Conservation (phyloP, 2,888 invertebrate species). For the Sipha maydis region DNA sequence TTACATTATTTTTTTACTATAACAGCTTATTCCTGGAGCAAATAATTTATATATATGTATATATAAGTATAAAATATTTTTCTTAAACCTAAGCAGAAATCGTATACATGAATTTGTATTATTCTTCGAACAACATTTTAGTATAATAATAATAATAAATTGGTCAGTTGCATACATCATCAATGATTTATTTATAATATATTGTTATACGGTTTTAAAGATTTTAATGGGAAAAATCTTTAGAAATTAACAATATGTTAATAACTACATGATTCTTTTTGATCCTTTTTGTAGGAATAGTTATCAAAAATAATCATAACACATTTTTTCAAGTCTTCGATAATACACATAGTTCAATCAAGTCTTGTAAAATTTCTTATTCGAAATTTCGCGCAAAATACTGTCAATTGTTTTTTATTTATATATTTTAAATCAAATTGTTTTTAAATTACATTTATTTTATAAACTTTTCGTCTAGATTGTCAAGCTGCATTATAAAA, state of each 20-base stretch:
- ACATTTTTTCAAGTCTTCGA: neutral
- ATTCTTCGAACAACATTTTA: too few species aligned
- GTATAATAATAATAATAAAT: too few species aligned
- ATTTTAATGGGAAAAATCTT: too few species aligned
- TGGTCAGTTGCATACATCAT: too few species aligned
- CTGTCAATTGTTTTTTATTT: conserved; percentile 6
- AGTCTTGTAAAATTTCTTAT: neutral
- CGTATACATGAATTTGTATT: too few species aligned
- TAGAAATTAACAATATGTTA: too few species aligned
- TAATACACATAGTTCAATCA: neutral
- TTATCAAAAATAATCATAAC: neutral
- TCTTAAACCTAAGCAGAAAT: too few species aligned
- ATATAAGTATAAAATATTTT: too few species aligned
- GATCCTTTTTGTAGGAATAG: too few species aligned
- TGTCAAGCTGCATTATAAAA: conserved; percentile 46
- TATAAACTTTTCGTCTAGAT: conserved; percentile 30
- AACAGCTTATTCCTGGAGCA: neutral
- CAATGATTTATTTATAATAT: too few species aligned
- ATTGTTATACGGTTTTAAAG: too few species aligned
- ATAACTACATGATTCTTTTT: too few species aligned
- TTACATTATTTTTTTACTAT: neutral
- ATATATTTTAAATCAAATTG: conserved; percentile 17
- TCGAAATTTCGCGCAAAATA: neutral
- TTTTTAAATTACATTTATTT: conserved; percentile 28
- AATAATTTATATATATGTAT: neutral